Evolutionary conservation across 2,797 vertebrate species (phyloP).

Genomic region (Bucorvus abyssinicus): DNA sequence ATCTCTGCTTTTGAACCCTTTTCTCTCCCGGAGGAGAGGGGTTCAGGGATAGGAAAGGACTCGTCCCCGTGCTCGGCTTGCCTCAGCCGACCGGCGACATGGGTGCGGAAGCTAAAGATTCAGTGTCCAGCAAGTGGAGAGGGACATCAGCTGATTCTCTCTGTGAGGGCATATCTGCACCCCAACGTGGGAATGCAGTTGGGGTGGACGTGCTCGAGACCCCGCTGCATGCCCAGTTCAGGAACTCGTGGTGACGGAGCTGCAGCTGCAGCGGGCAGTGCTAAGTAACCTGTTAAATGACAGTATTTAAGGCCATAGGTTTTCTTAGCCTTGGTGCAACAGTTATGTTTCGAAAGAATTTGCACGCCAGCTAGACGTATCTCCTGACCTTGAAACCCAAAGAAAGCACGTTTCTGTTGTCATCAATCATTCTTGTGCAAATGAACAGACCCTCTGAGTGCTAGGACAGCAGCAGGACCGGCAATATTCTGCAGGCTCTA

Average conservation of each 20-base stretch:
- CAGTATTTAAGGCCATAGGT: not conserved
- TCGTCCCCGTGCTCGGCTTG: too few relatives aligned
- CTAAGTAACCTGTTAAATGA: not conserved
- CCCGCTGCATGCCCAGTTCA: not conserved
- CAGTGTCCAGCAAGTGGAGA: not conserved
- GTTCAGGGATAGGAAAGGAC: too few relatives aligned
- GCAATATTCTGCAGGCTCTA: not conserved
- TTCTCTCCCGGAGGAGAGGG: too few relatives aligned
- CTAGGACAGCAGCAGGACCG: not conserved
- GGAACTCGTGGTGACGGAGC: not conserved
- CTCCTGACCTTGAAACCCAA: slow-evolving; percentile 5
- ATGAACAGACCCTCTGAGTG: not conserved
- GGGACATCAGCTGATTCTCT: not conserved
- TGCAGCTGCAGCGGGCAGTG: not conserved
- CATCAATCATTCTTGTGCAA: not conserved
- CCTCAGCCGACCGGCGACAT: too few relatives aligned
- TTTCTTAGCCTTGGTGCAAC: not conserved
- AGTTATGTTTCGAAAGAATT: not conserved
- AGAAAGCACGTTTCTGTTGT: not conserved
- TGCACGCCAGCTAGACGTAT: not conserved
- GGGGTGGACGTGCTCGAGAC: not conserved
- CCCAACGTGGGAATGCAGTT: not conserved
- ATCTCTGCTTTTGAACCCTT: too few relatives aligned
- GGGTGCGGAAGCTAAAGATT: slow-evolving; percentile 17
- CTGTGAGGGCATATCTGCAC: not conserved